phyloP scores from a whole-genome alignment of 2,113 vertebrate species.

The Catagonus wagneri region DNA sequence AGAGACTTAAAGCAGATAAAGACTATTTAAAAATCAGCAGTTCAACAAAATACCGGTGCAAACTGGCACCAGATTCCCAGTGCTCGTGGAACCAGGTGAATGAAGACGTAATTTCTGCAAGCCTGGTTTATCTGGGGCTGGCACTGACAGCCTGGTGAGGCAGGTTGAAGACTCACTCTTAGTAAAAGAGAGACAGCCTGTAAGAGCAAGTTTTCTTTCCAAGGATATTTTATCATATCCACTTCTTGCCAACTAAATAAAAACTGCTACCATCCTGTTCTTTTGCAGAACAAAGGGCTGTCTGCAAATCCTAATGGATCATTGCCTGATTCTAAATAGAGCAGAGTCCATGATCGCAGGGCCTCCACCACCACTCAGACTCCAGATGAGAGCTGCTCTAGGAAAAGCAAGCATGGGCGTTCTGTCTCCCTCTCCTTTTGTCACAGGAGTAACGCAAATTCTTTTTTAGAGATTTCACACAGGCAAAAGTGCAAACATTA shows the following conservation, averaged over 20 bases:
- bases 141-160: background rate
- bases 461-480: background rate
- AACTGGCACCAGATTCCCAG: background rate
- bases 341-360: background rate
- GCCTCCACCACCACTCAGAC: background rate
- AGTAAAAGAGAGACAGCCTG: background rate
- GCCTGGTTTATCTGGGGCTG: background rate
- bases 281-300: background rate
- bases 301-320: background rate
- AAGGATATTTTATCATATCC: background rate
- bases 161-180: background rate
- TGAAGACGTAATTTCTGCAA: background rate
- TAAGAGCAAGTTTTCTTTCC: background rate
- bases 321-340: background rate
- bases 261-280: background rate
- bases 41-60: background rate
- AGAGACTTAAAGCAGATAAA: slow-evolving; percentile 50
- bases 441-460: background rate
- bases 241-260: background rate
- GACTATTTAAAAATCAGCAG: slow-evolving; percentile 24
- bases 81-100: background rate
- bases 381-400: background rate
- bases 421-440: background rate
- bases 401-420: background rate
- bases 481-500: background rate